These are phyloP conservation scores for Ferdinandea cuprea DNA, from an alignment of 2,888 invertebrate species.

Conservation along the genomic window DNA sequence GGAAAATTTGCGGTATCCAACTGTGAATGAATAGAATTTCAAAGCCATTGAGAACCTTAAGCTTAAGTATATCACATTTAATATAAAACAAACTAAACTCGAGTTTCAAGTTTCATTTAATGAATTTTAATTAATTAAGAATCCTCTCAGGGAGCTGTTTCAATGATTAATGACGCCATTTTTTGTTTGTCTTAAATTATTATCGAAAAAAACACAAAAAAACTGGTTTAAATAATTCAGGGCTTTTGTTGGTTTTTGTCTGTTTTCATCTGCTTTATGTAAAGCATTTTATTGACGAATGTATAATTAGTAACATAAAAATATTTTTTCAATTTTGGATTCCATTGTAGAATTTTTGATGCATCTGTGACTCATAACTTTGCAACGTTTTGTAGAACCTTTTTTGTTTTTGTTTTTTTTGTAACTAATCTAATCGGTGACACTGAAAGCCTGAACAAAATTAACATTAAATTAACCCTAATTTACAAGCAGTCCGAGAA, in stretches of 20 bases:
- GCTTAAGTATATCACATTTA: neutral
- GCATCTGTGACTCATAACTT: neutral
- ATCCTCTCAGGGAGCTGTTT: slow-evolving; percentile 9
- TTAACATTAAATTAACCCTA: slow-evolving; percentile 47
- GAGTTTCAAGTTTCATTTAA: slow-evolving; percentile 12
- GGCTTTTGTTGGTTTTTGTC: too few species aligned
- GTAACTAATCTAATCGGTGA: slow-evolving; percentile 6
- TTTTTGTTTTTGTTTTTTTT: too few species aligned
- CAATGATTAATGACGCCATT: neutral
- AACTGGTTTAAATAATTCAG: neutral
- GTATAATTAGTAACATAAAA: neutral
- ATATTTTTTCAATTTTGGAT: too few species aligned
- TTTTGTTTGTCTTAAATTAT: neutral
- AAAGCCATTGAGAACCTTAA: neutral
- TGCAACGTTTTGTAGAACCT: neutral
- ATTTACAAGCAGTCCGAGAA: slow-evolving; percentile 27
- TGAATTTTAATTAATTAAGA: neutral
- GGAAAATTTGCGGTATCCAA: neutral
- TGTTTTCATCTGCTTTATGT: too few species aligned
- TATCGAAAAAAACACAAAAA: neutral
- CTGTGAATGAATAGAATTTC: neutral
- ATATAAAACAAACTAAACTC: neutral
- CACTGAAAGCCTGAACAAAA: neutral
- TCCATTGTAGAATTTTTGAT: neutral
- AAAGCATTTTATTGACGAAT: neutral